Evolutionary conservation across 2,113 vertebrate species (phyloP), one percentile per base, ranked within the genome.

Genomic region (Cottus gobio): DNA sequence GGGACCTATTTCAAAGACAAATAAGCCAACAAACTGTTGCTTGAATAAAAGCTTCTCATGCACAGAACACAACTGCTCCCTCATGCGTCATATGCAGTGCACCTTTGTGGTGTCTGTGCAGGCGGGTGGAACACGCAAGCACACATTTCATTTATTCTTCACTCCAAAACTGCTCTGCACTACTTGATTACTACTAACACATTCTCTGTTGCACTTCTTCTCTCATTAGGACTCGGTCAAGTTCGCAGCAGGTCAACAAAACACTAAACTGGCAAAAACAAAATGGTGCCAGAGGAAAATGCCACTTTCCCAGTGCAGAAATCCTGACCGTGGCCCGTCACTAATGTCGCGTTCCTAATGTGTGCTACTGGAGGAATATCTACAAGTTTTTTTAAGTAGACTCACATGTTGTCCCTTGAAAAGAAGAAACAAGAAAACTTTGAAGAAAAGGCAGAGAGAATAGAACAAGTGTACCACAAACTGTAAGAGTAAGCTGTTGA

Each of bases 211-310:
- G 65, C 54, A 48, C 30, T 58, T 72, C 58, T 22, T 48, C 50
- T 65, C 39, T 75, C 37, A 52, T 75, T 63, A 75, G 58, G 30
- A 18, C 28, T 72, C 1, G 3, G 44, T 46, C 20, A 76, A 61
- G 52, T 63, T 85, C 78, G 39, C 65, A 57, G 42, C 44, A 31
- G 36, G 81, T 67, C 78, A 70, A 26, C 42, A 76, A 76, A 70
- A 42, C 42, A 72, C 65, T 39, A 39, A 67, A 44, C 22, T 34
- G 57, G 16, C 15, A 63, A 76, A 75, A 65, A 71, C 42, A 70
- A 15, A 65, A 57, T 10, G 9, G 16, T 13, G 67, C 39, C 48
- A 44, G 39, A 58, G 56, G n/a, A 70, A 79, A 69, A 39, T 26
- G n/a, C 7, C 26, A 28, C 16, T 31, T 84, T 72, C 42, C 52